Base-by-base conservation (phyloP, 2,888 invertebrate genomes). In the Halictus quadricinctus region DNA sequence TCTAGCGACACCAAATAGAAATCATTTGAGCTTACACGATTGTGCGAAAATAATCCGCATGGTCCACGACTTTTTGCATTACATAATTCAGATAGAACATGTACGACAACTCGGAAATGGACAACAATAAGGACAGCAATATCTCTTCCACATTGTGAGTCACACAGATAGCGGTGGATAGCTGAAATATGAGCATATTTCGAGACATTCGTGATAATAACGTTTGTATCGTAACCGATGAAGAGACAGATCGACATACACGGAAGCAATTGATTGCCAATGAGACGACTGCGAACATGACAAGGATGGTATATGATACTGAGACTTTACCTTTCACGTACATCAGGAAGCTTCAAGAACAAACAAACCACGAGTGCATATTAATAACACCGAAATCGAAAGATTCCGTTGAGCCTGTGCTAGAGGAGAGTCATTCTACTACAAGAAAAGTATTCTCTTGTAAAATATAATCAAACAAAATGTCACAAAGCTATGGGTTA, bases 21-120 rank as follows among this genome's bases (percentile, higher is more conserved):
- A n/a, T 72, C 0, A 10, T 25, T 72, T 7, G 25, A 25, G 15
- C 70, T 50, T 70, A 77, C 77, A 69, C n/a, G 2, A n/a, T n/a
- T 6, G 18, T 41, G 50, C n/a, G 7, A 1, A 79, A 43, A 8
- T 13, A n/a, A 0, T 79, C 21, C 21, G 29, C 0, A n/a, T 1
- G 6, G n/a, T 79, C 48, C 0, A 64, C 5, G 10, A 48, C 0
- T 21, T 12, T 7, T 36, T 79, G 79, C 5, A 72, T 12, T 5
- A 50, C 4, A 10, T 64, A 73, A n/a, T 79, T 79, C 3, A 66
- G 1, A 41, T 43, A 79, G n/a, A 41, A 60, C 29, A 79, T 72
- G 46, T 64, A 79, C 21, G 29, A 15, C 12, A 79, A 2, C n/a
- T 60, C 60, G 6, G 43, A 72, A n/a, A 15, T 8, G 5, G 18